A percentile compares a stretch with the other conserved stretches of the same genome.
Conservation (phyloP, 2,888 invertebrate genomes). For the Stramonita haemastoma region DNA sequence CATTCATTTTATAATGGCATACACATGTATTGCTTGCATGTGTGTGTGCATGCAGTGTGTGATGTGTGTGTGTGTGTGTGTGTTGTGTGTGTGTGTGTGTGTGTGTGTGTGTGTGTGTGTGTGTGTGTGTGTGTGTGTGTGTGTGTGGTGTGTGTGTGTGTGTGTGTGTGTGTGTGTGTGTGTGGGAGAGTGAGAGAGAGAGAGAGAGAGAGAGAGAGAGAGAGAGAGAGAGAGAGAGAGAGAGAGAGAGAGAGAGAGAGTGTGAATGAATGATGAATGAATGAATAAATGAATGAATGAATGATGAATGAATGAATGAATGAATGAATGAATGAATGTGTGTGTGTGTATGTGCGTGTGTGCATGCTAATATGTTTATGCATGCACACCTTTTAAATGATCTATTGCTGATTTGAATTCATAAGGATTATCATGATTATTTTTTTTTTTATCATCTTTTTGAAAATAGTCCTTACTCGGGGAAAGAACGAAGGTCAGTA, state of each 20-base stretch:
- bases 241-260: conserved; percentile 13
- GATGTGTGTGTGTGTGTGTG: not conserved
- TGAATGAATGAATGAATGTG: no score
- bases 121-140: no score
- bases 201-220: no score
- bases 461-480: not conserved
- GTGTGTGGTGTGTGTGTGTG: not conserved
- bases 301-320: no score
- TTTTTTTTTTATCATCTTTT: not conserved
- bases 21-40: no score
- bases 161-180: no score
- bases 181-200: no score
- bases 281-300: no score
- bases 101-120: no score
- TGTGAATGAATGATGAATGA: not conserved
- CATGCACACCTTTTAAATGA: not conserved
- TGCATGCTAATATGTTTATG: not conserved
- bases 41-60: no score
- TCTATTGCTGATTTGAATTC: not conserved
- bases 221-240: not conserved
- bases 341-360: not conserved
- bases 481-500: conserved; percentile 29
- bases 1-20: not conserved
- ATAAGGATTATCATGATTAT: not conserved
- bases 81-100: not conserved